Evolutionary conservation across 2,888 invertebrate species (phyloP), one percentile per base, ranked within the genome.

Genomic region (Uloborus plumipes): DNA sequence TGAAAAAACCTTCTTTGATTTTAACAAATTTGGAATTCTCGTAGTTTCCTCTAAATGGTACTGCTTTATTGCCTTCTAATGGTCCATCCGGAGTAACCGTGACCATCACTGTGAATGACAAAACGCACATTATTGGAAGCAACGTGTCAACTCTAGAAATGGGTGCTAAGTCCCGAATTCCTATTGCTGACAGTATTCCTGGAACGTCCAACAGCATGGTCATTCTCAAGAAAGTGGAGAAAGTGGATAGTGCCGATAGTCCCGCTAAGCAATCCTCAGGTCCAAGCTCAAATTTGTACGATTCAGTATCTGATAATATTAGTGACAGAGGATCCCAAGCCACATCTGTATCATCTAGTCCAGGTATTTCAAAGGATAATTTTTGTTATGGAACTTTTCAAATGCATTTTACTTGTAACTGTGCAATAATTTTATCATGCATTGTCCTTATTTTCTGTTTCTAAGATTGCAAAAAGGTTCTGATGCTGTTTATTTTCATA

Each of bases 51-150:
- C 39, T 76, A 26, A 82, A 82, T 67, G 76, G 76, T 6, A 50
- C 81, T 64, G 66, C 71, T 53, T 61, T 61, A 7, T 58, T 75
- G 47, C 53, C 76, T 26, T 49, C 66, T 51, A 70, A 75, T 50
- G n/a, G 51, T 20, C 47, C 59, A 13, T 76, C 81, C n/a, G 75
- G 71, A n/a, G 71, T 76, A 16, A 76, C 81, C 13, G 76, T 82
- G 6, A 82, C 81, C 22, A 72, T 82, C 47, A 82, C 81, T 61
- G 81, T 82, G 3, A 76, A 76, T 75, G 76, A 82, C 16, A 76
- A 76, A 18, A 66, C 76, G 47, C 75, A 76, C 14, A 62, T 76
- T 3, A 76, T 82, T 49, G 66, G 76, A 9, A 76, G 61, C 13
- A 67, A 62, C 50, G 18, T 59, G n/a, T 62, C 59, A 11, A 13